phyloP scores from a whole-genome alignment of 1,140 invertebrate species.

The Bombus pyrosoma region DNA sequence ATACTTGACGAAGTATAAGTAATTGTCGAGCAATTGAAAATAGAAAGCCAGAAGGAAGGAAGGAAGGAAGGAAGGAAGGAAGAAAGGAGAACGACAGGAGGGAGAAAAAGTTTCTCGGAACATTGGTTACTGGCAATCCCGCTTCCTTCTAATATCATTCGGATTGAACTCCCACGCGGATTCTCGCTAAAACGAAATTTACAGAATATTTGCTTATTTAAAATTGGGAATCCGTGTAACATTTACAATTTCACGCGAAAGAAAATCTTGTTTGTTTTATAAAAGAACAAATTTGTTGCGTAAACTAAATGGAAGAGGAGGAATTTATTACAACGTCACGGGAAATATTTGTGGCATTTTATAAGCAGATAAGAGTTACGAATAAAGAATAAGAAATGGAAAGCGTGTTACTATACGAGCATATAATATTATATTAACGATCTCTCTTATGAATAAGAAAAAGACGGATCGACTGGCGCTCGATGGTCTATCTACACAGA shows the following conservation, averaged over 20 bases:
- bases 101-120: background rate
- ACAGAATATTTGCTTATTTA: background rate
- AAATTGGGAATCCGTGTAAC: background rate
- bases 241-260: background rate
- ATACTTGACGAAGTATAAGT: background rate
- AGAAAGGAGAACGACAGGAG: background rate
- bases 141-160: background rate
- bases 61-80: background rate
- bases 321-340: no score
- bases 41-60: background rate
- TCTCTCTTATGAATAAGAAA: background rate
- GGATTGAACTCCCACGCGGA: background rate
- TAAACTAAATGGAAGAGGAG: no score
- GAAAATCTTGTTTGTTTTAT: background rate
- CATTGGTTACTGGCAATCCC: background rate
- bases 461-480: background rate
- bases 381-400: no score
- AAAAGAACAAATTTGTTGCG: background rate
- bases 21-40: background rate
- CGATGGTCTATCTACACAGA: background rate
- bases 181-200: background rate
- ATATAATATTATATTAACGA: background rate
- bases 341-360: no score
- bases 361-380: no score
- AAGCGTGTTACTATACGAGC: no score